These are phyloP conservation scores for Dicycla oo DNA, from an alignment of 2,888 invertebrate genomes.

Conservation along the genomic window DNA sequence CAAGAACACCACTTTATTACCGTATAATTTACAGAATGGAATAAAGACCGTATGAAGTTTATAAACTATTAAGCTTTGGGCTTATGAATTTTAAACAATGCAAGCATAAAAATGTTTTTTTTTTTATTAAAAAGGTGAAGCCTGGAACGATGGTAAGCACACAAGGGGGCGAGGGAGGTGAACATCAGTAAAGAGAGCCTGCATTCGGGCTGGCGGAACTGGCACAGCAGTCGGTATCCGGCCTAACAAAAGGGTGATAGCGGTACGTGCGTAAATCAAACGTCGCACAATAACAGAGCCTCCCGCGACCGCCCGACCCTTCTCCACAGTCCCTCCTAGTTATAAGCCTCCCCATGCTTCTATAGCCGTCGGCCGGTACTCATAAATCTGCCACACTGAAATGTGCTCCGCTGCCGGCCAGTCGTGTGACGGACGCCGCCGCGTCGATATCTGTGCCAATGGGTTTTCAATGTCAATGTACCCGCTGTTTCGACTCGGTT, in stretches of 20 bases:
- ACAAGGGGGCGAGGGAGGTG: slow-evolving; percentile 54
- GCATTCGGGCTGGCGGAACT: slow-evolving; percentile 83
- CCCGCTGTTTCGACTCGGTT: slow-evolving; percentile 75
- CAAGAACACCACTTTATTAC: background rate
- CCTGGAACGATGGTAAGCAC: slow-evolving; percentile 45
- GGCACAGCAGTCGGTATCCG: slow-evolving; percentile 88
- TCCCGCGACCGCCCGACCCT: slow-evolving; percentile 80
- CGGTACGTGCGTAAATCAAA: slow-evolving; percentile 90
- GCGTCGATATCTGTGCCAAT: slow-evolving; percentile 84
- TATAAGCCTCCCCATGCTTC: slow-evolving; percentile 79
- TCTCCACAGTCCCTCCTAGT: slow-evolving; percentile 77
- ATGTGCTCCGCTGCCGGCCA: slow-evolving; percentile 81
- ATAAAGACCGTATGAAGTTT: slow-evolving; percentile 7
- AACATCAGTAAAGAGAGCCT: slow-evolving; percentile 75
- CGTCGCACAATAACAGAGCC: slow-evolving; percentile 89
- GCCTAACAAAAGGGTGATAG: slow-evolving; percentile 90
- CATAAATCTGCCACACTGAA: slow-evolving; percentile 89
- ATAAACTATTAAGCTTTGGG: slow-evolving; percentile 28
- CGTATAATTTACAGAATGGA: slow-evolving; percentile 5
- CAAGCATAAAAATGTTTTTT: slow-evolving; percentile 47
- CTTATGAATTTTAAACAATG: slow-evolving; percentile 42
- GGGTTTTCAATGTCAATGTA: slow-evolving; percentile 81
- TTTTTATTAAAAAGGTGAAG: slow-evolving; percentile 53
- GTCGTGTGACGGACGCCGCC: slow-evolving; percentile 78
- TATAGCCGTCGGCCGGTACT: slow-evolving; percentile 82